These are phyloP conservation scores for Altica lythri DNA, from an alignment of 2,888 invertebrate genomes.

Conservation along the genomic window DNA sequence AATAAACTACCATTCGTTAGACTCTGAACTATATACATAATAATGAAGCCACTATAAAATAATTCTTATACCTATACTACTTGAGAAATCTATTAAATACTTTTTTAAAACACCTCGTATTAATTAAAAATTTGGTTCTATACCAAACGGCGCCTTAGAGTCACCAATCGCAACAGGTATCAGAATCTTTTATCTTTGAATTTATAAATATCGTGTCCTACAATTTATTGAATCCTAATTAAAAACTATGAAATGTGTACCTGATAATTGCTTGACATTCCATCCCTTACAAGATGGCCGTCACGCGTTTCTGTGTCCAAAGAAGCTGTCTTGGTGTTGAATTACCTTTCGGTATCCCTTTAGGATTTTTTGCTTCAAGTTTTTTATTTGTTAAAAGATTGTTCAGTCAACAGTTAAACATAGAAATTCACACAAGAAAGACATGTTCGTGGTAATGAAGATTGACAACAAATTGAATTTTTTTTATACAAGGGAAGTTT, in stretches of 20 bases:
- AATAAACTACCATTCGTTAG: too few species aligned
- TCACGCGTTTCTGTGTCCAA: neutral
- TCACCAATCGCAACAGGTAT: constrained; percentile 19
- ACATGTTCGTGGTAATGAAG: constrained; percentile 19
- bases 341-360: constrained; percentile 7
- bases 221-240: constrained; percentile 49
- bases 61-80: too few species aligned
- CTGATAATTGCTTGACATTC: constrained; percentile 37
- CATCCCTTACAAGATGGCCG: constrained; percentile 21
- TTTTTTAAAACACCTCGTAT: neutral
- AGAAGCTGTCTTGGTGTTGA: constrained; percentile 1
- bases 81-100: too few species aligned
- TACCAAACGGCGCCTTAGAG: constrained; percentile 15
- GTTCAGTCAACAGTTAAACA: constrained; percentile 22
- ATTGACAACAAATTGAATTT: constrained; percentile 7
- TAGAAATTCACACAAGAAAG: constrained; percentile 24
- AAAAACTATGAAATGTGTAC: constrained; percentile 47
- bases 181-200: constrained; percentile 31
- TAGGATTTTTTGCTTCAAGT: neutral
- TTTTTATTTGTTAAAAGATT: constrained; percentile 10
- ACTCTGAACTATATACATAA: too few species aligned
- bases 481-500: neutral
- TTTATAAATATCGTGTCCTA: constrained; percentile 47
- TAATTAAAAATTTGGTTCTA: neutral
- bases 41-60: too few species aligned